phyloP scores from a whole-genome alignment of 2,888 invertebrate genomes.

The Strigamia maritima region DNA sequence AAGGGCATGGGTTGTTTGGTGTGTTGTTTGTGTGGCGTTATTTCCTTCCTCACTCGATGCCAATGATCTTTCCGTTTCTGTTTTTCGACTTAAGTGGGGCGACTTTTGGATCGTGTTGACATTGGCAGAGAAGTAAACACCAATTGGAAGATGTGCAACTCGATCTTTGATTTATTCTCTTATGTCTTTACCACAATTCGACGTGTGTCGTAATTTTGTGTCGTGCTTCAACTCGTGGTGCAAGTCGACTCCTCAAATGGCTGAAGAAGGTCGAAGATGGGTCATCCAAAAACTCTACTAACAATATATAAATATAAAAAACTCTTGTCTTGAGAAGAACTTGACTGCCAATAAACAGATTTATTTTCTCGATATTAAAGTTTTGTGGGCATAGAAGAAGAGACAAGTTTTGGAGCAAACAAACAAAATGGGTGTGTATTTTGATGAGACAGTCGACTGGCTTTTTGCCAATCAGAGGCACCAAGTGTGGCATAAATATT shows the following conservation, averaged over 20 bases:
- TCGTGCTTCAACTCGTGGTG: neutral
- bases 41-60: conserved; percentile 22
- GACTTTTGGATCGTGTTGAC: conserved; percentile 27
- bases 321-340: neutral
- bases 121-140: conserved; percentile 5
- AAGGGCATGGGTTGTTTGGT: neutral
- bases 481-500: conserved; percentile 37
- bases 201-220: conserved; percentile 13
- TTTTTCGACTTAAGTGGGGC: conserved; percentile 20
- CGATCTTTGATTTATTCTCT: conserved; percentile 21
- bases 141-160: conserved; percentile 12
- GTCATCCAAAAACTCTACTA: neutral
- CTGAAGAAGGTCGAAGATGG: neutral
- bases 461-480: conserved; percentile 36
- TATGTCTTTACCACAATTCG: neutral
- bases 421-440: conserved; percentile 24
- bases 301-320: neutral
- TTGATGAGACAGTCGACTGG: conserved; percentile 22
- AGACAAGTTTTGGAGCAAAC: neutral
- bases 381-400: neutral
- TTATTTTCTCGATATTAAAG: conserved; percentile 17
- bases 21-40: conserved; percentile 19
- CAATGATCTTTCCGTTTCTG: conserved; percentile 24
- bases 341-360: conserved; percentile 29
- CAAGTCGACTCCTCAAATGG: neutral